phyloP scores from a whole-genome alignment of 2,797 vertebrate genomes.

The Yasuhikotakia modesta region DNA sequence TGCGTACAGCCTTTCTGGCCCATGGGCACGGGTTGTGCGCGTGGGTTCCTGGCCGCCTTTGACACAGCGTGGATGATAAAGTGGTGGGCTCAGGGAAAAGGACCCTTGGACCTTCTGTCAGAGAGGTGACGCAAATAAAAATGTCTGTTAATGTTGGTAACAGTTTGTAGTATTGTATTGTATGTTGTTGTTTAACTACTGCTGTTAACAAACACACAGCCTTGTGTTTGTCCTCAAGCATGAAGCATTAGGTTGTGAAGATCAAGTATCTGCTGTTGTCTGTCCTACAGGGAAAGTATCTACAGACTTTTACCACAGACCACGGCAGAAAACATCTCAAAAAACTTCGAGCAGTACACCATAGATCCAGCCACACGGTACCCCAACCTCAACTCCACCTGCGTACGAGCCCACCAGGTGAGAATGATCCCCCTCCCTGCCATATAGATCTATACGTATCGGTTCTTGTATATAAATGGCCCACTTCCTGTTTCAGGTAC shows the following conservation, averaged over 20 bases:
- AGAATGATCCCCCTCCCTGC: constrained; percentile 5
- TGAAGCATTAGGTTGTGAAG: neutral
- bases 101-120: constrained; percentile 85
- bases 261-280: neutral
- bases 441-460: neutral
- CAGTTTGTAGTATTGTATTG: too few species aligned
- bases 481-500: constrained; percentile 76
- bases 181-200: too few species aligned
- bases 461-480: neutral
- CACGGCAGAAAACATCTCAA: constrained; percentile 94
- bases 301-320: constrained; percentile 96
- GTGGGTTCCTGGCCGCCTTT: constrained; percentile 94
- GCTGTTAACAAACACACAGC: too few species aligned
- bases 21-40: constrained; percentile 96
- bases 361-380: constrained; percentile 92
- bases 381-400: constrained; percentile 92
- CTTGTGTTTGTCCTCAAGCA: neutral
- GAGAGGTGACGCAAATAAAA: constrained; percentile 79
- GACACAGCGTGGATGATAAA: constrained; percentile 96
- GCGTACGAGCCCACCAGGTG: constrained; percentile 91
- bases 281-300: constrained; percentile 84
- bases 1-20: constrained; percentile 93
- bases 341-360: constrained; percentile 94
- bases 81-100: constrained; percentile 86
- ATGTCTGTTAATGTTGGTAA: too few species aligned